These are phyloP conservation scores for Gasteruption jaculator DNA, from an alignment of 2,888 invertebrate genomes.

Conservation along the genomic window DNA sequence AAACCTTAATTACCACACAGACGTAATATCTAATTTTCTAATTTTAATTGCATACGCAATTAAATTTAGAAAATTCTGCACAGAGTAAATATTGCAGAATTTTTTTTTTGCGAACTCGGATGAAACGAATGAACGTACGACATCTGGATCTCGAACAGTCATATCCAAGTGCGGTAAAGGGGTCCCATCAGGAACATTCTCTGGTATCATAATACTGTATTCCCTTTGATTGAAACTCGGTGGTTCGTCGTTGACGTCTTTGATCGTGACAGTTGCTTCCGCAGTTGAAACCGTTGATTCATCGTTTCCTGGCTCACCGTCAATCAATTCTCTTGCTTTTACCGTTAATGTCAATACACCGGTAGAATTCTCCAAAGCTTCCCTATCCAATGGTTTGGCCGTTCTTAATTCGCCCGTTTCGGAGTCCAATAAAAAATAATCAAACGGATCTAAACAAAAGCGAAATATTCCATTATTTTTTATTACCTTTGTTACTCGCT, in stretches of 20 bases:
- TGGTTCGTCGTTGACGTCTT: conserved; percentile 86
- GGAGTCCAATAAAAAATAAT: conserved; percentile 79
- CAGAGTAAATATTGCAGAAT: too few relatives aligned
- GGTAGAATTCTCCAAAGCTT: conserved; percentile 73
- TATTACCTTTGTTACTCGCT: too few relatives aligned
- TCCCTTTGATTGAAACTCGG: conserved; percentile 79
- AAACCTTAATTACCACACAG: too few relatives aligned
- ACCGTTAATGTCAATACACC: conserved; percentile 76
- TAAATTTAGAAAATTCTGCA: neutral
- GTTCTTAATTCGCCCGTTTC: conserved; percentile 76
- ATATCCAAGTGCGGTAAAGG: conserved; percentile 78
- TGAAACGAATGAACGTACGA: conserved; percentile 57
- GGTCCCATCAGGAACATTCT: conserved; percentile 77
- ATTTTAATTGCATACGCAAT: conserved; percentile 9
- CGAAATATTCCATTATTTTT: too few relatives aligned
- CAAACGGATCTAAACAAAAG: conserved; percentile 89
- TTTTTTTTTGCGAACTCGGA: neutral
- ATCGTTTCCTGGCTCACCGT: conserved; percentile 67
- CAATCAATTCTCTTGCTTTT: conserved; percentile 75
- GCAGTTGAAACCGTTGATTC: conserved; percentile 66
- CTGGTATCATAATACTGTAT: conserved; percentile 75
- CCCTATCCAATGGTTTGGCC: conserved; percentile 80
- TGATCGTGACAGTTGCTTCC: conserved; percentile 76
- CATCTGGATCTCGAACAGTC: conserved; percentile 81
- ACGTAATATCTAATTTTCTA: too few relatives aligned